Base-by-base conservation (phyloP, 2,888 invertebrate genomes). In the Microchrysa polita region DNA sequence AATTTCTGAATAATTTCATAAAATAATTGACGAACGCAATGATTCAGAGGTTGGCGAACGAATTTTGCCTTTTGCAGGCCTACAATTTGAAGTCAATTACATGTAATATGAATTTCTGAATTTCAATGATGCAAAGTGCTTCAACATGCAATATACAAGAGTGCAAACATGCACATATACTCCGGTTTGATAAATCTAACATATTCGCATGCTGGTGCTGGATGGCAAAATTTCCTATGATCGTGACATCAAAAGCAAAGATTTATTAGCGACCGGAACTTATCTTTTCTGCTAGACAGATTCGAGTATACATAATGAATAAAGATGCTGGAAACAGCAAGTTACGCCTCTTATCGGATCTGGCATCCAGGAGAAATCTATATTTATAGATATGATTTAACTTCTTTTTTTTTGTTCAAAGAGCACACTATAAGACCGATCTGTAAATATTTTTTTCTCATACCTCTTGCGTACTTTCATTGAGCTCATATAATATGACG, bases 241-340 rank as follows among this genome's bases (percentile, higher is more conserved):
- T 9, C 27, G 18, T 5, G 40, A 61, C 61, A 27, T 61, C 61
- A 61, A 61, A 61, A 34, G 61, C 27, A 40, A 61, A 61, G 61
- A 61, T 61, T 61, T 61, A 61, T 61, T 61, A 16, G 61, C 61
- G 61, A 61, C 61, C 61, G 61, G 61, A 61, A 61, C 61, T 61
- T 16, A 16, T 34, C n/a, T n/a, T n/a, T 59, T 59, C 23, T 23
- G 16, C 23, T 10, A 23, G 40, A 16, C 40, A 12, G 5, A 22
- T 27, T 7, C 22, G n/a, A 7, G n/a, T n/a, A n/a, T n/a, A n/a
- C n/a, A n/a, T n/a, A n/a, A n/a, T n/a, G n/a, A n/a, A n/a, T n/a
- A n/a, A n/a, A n/a, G n/a, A 61, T 40, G 23, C 23, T 5, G 40
- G n/a, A 27, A 16, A 34, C 5, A 40, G 10, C 61, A 23, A 5